Evolutionary conservation across 2,797 vertebrate genomes (phyloP).

Genomic region (Sebastes matsubarae): DNA sequence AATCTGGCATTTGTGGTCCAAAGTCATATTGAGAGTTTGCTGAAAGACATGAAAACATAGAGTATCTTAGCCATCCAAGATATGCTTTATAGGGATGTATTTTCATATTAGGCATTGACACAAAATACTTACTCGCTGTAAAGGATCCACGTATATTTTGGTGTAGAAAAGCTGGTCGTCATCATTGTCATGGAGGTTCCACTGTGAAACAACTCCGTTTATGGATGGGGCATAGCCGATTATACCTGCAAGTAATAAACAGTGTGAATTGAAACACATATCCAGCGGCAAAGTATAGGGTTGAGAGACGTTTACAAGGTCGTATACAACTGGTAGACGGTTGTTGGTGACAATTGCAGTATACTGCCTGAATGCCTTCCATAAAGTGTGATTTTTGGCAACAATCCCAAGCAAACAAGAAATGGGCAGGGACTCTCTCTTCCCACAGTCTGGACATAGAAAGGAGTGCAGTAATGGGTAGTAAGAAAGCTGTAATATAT

Average conservation of each 20-base stretch:
- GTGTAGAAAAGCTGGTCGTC: conserved; percentile 99
- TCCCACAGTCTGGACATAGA: conserved; percentile 47
- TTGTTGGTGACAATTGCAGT: conserved; percentile 51
- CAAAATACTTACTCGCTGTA: conserved; percentile 86
- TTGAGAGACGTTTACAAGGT: conserved; percentile 50
- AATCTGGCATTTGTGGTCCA: conserved; percentile 97
- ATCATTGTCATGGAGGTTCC: conserved; percentile 96
- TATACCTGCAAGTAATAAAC: conserved; percentile 86
- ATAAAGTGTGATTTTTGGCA: conserved; percentile 64
- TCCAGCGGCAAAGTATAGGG: conserved; percentile 43
- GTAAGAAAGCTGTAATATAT: conserved; percentile 30
- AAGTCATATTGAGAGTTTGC: conserved; percentile 91
- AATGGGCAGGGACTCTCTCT: conserved; percentile 29
- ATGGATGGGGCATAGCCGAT: conserved; percentile 91
- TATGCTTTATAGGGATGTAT: conserved; percentile 16
- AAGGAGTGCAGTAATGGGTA: conserved; percentile 7
- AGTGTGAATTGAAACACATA: conserved; percentile 43
- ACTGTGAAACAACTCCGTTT: conserved; percentile 89
- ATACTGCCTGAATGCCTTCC: conserved; percentile 26
- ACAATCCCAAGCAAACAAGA: conserved; percentile 39
- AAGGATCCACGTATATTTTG: conserved; percentile 92
- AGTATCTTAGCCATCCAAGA: background rate
- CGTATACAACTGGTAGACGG: conserved; percentile 32
- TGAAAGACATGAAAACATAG: conserved; percentile 68
- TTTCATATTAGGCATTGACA: background rate